Base-by-base conservation (phyloP, 2,888 invertebrate species). In the Rhodophaea formosa region DNA sequence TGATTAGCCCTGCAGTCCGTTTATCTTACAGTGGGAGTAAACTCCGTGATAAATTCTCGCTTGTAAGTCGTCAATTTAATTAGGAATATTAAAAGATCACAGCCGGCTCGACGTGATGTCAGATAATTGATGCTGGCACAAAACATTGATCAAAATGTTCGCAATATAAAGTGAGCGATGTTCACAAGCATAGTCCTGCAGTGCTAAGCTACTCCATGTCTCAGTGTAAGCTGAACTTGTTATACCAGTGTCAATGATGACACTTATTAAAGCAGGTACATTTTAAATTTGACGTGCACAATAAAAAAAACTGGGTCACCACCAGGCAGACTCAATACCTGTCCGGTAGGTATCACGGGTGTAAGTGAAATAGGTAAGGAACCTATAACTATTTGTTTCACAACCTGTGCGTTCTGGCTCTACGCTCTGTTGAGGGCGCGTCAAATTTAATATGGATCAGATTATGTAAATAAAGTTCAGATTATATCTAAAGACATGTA, bases 1-100 rank as follows among this genome's bases (percentile, higher is more conserved):
- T 60, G 47, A 58, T 61, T 61, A 62, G 59, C 64, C 60, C 59
- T 61, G 61, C 66, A 59, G 61, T 55, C 45, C 32, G 44, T 57
- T 47, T 46, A 44, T 45, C n/a, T 23, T 45, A 59, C 35, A 51
- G 16, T 32, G 1, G 46, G 53, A 35, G 47, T 17, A 58, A 56
- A 39, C 43, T 56, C 46, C 53, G 35, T 53, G 35, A 51, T 51
- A 51, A 51, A 51, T 16, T 35, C 57, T 49, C 16, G 35, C 51
- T 51, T 51, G 51, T 51, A 51, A 39, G 35, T 12, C 8, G 35
- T 17, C 8, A 35, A 35, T 32, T 49, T 32, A 49, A n/a, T n/a
- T 47, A 12, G 51, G 29, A 55, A 52, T 59, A 57, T 55, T 32
- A 1, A 32, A 14, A 51, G 16, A 35, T 51, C 51, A 51, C 51